phyloP scores from a whole-genome alignment of 2,888 invertebrate genomes.

The Andrena praecox region DNA sequence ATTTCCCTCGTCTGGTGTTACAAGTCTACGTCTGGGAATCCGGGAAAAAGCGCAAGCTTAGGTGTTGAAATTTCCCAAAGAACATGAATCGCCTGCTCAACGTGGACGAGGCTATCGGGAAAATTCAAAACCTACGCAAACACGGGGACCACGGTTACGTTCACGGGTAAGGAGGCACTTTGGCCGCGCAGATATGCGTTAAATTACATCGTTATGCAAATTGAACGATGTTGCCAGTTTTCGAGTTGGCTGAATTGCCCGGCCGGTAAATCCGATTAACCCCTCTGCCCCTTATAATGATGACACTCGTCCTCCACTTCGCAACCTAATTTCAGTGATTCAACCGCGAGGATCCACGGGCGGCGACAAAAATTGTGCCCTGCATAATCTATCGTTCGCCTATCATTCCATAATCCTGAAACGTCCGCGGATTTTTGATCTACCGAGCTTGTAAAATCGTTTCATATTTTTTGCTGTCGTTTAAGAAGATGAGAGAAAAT shows the following conservation, averaged over 20 bases:
- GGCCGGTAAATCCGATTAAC: conserved; percentile 59
- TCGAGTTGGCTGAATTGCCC: conserved; percentile 49
- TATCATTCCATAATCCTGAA: no score
- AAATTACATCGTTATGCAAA: conserved; percentile 66
- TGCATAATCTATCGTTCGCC: no score
- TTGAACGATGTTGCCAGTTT: conserved; percentile 61
- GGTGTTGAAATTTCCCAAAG: conserved; percentile 13
- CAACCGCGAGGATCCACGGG: no score
- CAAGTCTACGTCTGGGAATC: neutral
- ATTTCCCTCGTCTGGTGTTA: neutral
- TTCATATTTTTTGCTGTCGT: no score
- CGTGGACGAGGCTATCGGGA: conserved; percentile 15
- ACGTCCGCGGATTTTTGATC: no score
- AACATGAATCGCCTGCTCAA: neutral
- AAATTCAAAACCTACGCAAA: conserved; percentile 51
- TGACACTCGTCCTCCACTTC: conserved; percentile 48
- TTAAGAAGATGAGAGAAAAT: no score
- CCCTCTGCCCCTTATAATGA: conserved; percentile 38
- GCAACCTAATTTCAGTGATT: conserved; percentile 49
- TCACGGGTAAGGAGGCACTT: conserved; percentile 53
- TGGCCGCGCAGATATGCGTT: conserved; percentile 57
- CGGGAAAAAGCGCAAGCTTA: neutral
- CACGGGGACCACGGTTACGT: conserved; percentile 37
- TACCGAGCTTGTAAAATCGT: no score
- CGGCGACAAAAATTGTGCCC: neutral